A percentile compares a stretch with the other conserved stretches of the same genome.
Conservation (phyloP, 2,113 vertebrate species). For the Clarias batrachus region DNA sequence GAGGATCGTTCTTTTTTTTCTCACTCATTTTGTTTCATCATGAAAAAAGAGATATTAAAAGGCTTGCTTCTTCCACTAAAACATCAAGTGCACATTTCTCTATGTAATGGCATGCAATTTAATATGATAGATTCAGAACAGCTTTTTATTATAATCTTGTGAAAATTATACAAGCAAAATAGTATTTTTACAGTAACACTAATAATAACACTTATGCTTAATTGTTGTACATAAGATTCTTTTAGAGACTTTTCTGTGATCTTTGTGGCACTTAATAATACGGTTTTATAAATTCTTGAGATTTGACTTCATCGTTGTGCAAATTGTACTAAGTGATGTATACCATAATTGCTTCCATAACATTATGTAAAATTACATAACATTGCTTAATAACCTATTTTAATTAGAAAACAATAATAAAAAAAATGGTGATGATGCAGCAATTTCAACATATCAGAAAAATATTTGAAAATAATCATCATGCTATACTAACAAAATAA, state of each 20-base stretch:
- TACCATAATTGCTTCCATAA: not conserved
- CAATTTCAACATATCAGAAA: not conserved
- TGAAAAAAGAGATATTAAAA: not conserved
- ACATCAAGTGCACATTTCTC: not conserved
- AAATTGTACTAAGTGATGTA: not conserved
- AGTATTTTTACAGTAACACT: not conserved
- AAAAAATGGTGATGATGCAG: not conserved
- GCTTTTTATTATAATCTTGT: not conserved
- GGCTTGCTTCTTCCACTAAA: not conserved
- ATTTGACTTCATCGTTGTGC: not conserved
- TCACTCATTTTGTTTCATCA: conserved; percentile 14
- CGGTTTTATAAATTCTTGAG: not conserved
- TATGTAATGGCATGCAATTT: not conserved
- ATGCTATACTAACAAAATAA: no score
- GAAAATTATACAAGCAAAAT: not conserved
- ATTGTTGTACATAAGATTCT: not conserved
- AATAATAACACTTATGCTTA: not conserved
- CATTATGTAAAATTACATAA: no score
- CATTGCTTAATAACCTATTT: no score
- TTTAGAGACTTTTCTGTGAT: not conserved
- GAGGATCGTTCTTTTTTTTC: conserved; percentile 26
- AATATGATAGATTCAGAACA: not conserved
- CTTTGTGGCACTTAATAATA: not conserved
- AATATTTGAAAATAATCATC: no score
- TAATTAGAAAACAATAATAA: no score